phyloP scores from a whole-genome alignment of 2,888 invertebrate genomes.

The Dione vanillae region DNA sequence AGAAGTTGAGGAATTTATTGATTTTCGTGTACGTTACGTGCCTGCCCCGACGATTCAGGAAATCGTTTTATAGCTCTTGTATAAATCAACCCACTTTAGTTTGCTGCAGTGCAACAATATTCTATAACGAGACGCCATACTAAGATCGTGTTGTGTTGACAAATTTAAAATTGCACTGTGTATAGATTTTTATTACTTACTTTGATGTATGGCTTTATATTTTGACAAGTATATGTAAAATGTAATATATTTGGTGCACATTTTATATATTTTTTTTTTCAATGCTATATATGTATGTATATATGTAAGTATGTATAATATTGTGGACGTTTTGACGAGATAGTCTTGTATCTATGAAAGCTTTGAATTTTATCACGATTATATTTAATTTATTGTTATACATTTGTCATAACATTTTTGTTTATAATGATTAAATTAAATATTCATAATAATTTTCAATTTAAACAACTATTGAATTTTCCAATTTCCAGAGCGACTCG shows the following conservation, averaged over 20 bases:
- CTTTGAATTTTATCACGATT: too few species aligned
- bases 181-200: slow-evolving; percentile 7
- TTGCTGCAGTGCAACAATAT: slow-evolving; percentile 15
- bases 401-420: too few species aligned
- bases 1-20: slow-evolving; percentile 29
- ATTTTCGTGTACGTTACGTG: slow-evolving; percentile 33
- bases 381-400: too few species aligned
- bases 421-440: too few species aligned
- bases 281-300: too few species aligned
- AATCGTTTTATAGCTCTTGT: slow-evolving; percentile 28
- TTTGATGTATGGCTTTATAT: not conserved
- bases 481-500: slow-evolving; percentile 93
- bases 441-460: not conserved
- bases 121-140: not conserved
- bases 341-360: too few species aligned
- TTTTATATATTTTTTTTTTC: too few species aligned
- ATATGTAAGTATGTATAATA: too few species aligned
- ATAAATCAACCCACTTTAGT: slow-evolving; percentile 27
- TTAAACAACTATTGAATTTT: not conserved
- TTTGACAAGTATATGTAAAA: too few species aligned
- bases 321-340: too few species aligned
- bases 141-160: not conserved
- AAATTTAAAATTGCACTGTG: slow-evolving; percentile 1
- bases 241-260: too few species aligned
- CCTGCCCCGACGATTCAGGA: slow-evolving; percentile 25